Conservation (phyloP, 2,113 vertebrate genomes). For the Rhabdomys dilectus region DNA sequence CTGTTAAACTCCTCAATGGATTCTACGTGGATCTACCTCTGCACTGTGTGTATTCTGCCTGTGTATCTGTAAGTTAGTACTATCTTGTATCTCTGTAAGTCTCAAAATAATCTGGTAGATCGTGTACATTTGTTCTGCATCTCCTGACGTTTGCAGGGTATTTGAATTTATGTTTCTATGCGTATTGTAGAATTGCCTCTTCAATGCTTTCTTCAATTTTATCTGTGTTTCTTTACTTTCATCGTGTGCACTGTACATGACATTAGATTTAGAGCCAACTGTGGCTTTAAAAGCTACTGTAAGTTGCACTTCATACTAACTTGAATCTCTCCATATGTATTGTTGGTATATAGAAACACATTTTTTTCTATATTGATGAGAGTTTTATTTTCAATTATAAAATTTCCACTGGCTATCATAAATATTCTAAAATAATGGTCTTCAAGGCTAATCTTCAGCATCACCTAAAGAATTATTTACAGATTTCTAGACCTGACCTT, state of each 20-base stretch:
- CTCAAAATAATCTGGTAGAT: not conserved
- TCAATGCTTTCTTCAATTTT: not conserved
- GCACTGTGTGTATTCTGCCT: not conserved
- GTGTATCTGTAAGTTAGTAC: not conserved
- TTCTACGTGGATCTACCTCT: not conserved
- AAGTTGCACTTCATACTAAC: not conserved
- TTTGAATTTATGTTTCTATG: not conserved
- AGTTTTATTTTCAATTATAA: slow-evolving; percentile 8
- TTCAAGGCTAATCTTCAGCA: not conserved
- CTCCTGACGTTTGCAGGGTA: not conserved
- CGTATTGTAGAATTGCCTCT: not conserved
- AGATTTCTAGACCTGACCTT: not conserved
- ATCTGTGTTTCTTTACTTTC: not conserved
- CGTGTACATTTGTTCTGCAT: not conserved
- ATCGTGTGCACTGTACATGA: not conserved
- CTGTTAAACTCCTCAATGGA: not conserved
- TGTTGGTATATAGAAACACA: not conserved
- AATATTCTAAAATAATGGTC: not conserved
- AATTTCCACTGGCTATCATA: not conserved
- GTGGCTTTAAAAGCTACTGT: not conserved
- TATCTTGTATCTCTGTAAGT: not conserved
- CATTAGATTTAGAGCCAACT: not conserved
- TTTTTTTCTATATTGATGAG: not conserved
- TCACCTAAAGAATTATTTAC: not conserved
- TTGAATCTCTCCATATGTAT: not conserved